Conservation (phyloP, 1,140 invertebrate species). For the Drosophila kikkawai region DNA sequence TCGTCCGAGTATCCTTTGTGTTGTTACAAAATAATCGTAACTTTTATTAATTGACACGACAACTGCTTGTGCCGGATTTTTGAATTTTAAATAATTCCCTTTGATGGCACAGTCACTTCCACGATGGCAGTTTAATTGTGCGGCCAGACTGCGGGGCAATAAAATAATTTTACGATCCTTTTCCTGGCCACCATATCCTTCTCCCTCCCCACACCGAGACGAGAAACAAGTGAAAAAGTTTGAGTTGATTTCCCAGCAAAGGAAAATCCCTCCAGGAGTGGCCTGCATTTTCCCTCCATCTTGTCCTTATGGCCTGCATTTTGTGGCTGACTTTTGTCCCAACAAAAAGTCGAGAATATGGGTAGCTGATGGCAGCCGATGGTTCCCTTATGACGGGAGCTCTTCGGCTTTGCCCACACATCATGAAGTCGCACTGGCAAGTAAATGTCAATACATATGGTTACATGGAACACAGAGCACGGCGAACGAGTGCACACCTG, state of each 20-base stretch:
- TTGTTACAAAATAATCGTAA: slow-evolving; percentile 76
- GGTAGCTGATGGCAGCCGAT: neutral
- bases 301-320: slow-evolving; percentile 50
- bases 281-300: slow-evolving; percentile 49
- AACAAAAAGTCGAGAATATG: slow-evolving; percentile 11
- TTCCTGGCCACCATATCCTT: slow-evolving; percentile 23
- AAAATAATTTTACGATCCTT: slow-evolving; percentile 79
- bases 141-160: slow-evolving; percentile 75
- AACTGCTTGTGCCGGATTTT: slow-evolving; percentile 67
- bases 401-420: slow-evolving; percentile 30
- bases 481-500: slow-evolving; percentile 1
- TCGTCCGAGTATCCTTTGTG: slow-evolving; percentile 29
- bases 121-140: slow-evolving; percentile 71
- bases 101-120: slow-evolving; percentile 30
- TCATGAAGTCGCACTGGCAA: slow-evolving; percentile 34
- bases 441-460: slow-evolving; percentile 31
- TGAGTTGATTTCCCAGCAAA: slow-evolving; percentile 65
- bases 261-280: slow-evolving; percentile 20
- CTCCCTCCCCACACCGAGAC: slow-evolving; percentile 6
- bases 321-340: slow-evolving; percentile 46
- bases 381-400: slow-evolving; percentile 12
- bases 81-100: slow-evolving; percentile 37
- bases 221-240: slow-evolving; percentile 66
- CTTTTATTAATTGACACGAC: slow-evolving; percentile 76
- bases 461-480: slow-evolving; percentile 2